phyloP scores from a whole-genome alignment of 1,140 invertebrate genomes.

The Diorhabda elongata region DNA sequence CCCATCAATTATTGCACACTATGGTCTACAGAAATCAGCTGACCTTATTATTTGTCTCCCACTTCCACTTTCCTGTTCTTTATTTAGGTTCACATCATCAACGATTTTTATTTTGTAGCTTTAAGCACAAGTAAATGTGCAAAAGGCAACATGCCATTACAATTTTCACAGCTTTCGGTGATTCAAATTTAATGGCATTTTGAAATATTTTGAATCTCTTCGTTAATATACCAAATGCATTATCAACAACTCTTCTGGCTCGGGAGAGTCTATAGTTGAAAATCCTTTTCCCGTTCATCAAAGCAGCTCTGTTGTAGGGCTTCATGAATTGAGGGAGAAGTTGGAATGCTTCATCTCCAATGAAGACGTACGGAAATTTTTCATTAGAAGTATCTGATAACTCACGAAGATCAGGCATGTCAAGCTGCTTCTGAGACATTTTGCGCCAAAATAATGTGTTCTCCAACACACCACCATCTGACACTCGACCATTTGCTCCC shows the following conservation, averaged over 20 bases:
- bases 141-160: too few relatives aligned
- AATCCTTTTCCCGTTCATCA: neutral
- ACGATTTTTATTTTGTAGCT: too few relatives aligned
- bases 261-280: neutral
- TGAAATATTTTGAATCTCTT: too few relatives aligned
- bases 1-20: too few relatives aligned
- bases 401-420: neutral
- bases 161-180: too few relatives aligned
- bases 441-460: neutral
- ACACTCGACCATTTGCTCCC: conserved; percentile 44
- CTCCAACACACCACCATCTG: conserved; percentile 42
- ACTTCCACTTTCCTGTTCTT: too few relatives aligned
- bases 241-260: neutral
- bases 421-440: neutral
- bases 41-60: too few relatives aligned
- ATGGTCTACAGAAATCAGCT: too few relatives aligned
- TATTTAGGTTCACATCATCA: too few relatives aligned
- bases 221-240: neutral
- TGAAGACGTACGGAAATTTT: neutral
- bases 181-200: too few relatives aligned
- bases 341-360: neutral
- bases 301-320: neutral
- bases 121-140: neutral
- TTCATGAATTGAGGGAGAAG: neutral
- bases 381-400: neutral